Conservation (phyloP, 2,113 vertebrate genomes). For the Odontesthes bonariensis region DNA sequence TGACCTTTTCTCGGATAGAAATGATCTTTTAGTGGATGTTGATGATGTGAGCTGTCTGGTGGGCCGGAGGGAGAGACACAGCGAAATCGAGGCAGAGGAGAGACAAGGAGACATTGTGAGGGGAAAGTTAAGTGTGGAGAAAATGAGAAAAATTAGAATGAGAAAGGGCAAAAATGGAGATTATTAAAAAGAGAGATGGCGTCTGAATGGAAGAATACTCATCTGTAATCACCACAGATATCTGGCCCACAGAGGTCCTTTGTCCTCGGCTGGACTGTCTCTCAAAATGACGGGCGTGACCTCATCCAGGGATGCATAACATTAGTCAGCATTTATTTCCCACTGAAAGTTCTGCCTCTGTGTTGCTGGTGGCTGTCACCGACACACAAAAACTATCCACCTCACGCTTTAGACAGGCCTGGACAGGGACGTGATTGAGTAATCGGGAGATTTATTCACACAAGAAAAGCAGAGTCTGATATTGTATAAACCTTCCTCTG, state of each 20-base stretch:
- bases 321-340: slow-evolving; percentile 51
- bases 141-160: slow-evolving; percentile 61
- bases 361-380: slow-evolving; percentile 24
- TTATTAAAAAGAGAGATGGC: slow-evolving; percentile 48
- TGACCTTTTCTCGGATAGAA: slow-evolving; percentile 52
- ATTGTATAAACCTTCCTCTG: too few relatives aligned
- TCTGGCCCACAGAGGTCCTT: slow-evolving; percentile 36
- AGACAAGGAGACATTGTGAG: slow-evolving; percentile 19
- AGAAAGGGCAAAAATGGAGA: slow-evolving; percentile 47
- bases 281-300: slow-evolving; percentile 43
- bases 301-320: slow-evolving; percentile 32
- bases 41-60: slow-evolving; percentile 69
- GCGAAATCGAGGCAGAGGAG: slow-evolving; percentile 4
- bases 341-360: slow-evolving; percentile 15
- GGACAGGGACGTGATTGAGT: slow-evolving; percentile 9
- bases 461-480: slow-evolving; percentile 8
- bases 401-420: neutral
- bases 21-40: slow-evolving; percentile 72
- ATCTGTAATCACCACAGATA: slow-evolving; percentile 48
- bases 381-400: neutral
- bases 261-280: slow-evolving; percentile 47
- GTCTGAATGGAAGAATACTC: slow-evolving; percentile 22
- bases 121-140: slow-evolving; percentile 23
- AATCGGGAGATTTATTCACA: slow-evolving; percentile 27
- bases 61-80: slow-evolving; percentile 21